phyloP scores from a whole-genome alignment of 1,140 invertebrate species.

The Dryas iulia region DNA sequence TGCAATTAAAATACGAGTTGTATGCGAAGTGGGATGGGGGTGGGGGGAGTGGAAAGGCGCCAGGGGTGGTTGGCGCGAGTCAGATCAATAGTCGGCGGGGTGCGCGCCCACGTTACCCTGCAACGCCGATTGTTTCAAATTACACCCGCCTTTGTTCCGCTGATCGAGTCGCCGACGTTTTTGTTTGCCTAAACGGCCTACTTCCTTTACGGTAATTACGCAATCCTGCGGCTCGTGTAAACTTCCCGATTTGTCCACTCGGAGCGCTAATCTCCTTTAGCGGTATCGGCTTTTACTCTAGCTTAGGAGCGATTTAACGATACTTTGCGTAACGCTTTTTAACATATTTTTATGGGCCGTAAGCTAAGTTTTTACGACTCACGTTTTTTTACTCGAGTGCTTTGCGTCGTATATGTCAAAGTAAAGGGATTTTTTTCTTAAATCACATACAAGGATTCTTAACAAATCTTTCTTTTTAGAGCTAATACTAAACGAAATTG shows the following conservation, averaged over 20 bases:
- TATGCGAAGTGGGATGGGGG: constrained; percentile 51
- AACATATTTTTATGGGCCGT: constrained; percentile 10
- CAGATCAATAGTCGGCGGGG: constrained; percentile 77
- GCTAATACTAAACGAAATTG: too few relatives aligned
- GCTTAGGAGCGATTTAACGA: constrained; percentile 9
- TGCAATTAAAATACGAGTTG: constrained; percentile 78
- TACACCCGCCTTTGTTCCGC: constrained; percentile 74
- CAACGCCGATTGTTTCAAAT: constrained; percentile 77
- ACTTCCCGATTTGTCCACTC: constrained; percentile 47
- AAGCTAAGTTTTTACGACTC: constrained; percentile 12
- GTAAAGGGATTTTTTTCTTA: background rate
- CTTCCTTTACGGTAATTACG: constrained; percentile 77
- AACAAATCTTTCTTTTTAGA: background rate
- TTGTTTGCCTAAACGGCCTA: constrained; percentile 70
- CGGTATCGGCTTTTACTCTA: constrained; percentile 18
- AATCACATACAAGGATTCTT: background rate
- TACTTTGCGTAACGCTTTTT: constrained; percentile 11
- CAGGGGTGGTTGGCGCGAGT: constrained; percentile 41
- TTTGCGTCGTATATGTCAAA: background rate
- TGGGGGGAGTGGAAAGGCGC: constrained; percentile 38
- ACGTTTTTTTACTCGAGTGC: constrained; percentile 3
- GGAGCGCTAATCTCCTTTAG: constrained; percentile 24
- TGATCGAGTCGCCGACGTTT: constrained; percentile 71
- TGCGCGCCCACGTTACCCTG: constrained; percentile 61
- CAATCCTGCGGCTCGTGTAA: constrained; percentile 60